Base-by-base conservation (phyloP, 2,113 vertebrate genomes). In the Coreoperca whiteheadi region DNA sequence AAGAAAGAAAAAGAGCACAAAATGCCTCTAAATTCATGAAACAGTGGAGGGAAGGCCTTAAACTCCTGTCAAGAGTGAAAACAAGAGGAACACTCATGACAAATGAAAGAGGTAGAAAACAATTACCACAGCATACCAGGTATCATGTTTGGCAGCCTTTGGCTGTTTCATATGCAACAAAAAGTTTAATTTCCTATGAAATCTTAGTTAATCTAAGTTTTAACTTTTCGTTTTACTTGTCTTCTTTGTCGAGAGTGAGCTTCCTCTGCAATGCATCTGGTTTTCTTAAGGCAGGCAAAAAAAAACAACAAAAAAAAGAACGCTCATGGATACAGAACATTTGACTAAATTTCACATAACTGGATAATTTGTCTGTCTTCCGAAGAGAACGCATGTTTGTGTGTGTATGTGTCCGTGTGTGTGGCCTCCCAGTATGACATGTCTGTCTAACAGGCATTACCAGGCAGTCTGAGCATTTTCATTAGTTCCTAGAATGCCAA, bases 381-480 rank as follows among this genome's bases (percentile, higher is more conserved):
- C 20, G 51, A 57, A 56, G 16, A 28, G 6, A 50, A 59, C 57
- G n/a, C 48, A 23, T 60, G 23, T 8, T 0, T 69, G 9, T 54
- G 30, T 54, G n/a, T 43, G 39, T 18, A 12, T 34, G 34, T 59
- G 53, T 72, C 25, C 64, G 39, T 57, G 74, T 30, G 51, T 84
- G 74, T 61, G 61, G 87, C 79, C 89, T 87, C 81, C 34, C 81
- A 71, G 54, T 84, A 54, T 73, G 88, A 57, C 67, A 72, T 78
- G 71, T 75, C 70, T 81, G 74, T 76, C 37, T 61, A 76, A 86
- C 68, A 81, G 74, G 79, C 74, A 92, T 92, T 93, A 93, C 90
- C 63, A 81, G 56, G 80, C 83, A 89, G 90, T 92, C 90, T 91
- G 89, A 91, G 91, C 83, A 90, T 91, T 93, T 92, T 92, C 82